Evolutionary conservation across 2,113 vertebrate genomes (phyloP).

Genomic region (Mugil cephalus): DNA sequence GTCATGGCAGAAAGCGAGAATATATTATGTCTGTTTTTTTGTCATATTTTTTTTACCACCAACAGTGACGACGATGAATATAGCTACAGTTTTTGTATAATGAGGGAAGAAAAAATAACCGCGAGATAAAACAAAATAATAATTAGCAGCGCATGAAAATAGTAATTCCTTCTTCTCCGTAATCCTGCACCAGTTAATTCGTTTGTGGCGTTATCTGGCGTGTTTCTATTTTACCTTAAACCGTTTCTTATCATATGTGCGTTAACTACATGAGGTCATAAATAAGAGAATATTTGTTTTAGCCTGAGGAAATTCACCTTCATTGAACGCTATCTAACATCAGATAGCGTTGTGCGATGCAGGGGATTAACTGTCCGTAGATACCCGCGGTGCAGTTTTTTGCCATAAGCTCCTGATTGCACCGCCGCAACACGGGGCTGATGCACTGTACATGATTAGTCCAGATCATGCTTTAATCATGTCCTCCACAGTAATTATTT

Average conservation of each 20-base stretch:
- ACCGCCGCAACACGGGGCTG: too few relatives aligned
- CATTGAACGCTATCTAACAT: neutral
- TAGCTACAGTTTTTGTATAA: too few relatives aligned
- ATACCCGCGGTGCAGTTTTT: slow-evolving; percentile 1
- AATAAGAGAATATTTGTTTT: neutral
- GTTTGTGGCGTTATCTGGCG: too few relatives aligned
- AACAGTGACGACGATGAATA: too few relatives aligned
- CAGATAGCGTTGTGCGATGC: neutral
- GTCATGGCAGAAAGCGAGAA: neutral
- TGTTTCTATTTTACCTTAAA: too few relatives aligned
- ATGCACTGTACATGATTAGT: neutral
- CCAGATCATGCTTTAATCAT: neutral
- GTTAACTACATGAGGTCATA: neutral
- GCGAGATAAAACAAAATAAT: too few relatives aligned
- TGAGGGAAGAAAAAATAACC: too few relatives aligned
- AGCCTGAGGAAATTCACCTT: neutral
- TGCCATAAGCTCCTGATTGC: neutral
- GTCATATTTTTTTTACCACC: neutral
- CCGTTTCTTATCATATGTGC: neutral
- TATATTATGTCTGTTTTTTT: neutral
- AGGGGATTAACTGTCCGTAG: neutral
- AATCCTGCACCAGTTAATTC: too few relatives aligned
- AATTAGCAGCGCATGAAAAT: too few relatives aligned
- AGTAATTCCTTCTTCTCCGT: too few relatives aligned
- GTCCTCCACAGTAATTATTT: neutral